Conservation (phyloP, 1,140 invertebrate genomes). For the Eriosoma lanigerum region DNA sequence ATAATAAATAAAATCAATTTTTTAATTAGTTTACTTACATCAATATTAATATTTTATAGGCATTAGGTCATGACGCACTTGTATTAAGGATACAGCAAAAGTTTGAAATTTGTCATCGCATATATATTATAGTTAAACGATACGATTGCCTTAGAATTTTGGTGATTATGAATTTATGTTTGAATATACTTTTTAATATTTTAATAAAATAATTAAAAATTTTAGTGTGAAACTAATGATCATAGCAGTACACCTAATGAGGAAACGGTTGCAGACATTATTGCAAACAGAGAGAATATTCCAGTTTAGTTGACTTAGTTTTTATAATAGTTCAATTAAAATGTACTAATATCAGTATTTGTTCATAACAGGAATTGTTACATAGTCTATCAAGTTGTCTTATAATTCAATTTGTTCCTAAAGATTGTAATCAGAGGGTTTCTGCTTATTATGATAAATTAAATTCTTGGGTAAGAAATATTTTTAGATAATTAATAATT, state of each 20-base stretch:
- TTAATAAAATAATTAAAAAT: not conserved
- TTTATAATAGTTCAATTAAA: not conserved
- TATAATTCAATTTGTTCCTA: constrained; percentile 84
- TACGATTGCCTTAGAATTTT: constrained; percentile 2
- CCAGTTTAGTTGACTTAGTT: constrained; percentile 28
- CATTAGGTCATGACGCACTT: constrained; percentile 27
- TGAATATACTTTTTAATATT: constrained; percentile 11
- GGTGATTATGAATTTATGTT: constrained; percentile 25
- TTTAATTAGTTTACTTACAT: not conserved
- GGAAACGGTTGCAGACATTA: constrained; percentile 32
- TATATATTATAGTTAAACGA: constrained; percentile 36
- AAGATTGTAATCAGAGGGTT: constrained; percentile 60
- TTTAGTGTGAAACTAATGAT: constrained; percentile 33
- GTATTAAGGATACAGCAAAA: constrained; percentile 21
- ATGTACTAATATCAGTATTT: constrained; percentile 7
- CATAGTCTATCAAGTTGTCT: constrained; percentile 81
- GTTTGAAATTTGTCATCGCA: constrained; percentile 40
- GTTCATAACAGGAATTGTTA: constrained; percentile 66
- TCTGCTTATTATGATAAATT: constrained; percentile 85
- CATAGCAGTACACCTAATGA: constrained; percentile 17
- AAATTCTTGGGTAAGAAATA: constrained; percentile 75
- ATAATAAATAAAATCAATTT: no score
- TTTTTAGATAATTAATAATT: constrained; percentile 53
- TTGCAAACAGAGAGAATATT: constrained; percentile 17
- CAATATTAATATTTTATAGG: not conserved